Conservation (phyloP, 2,888 invertebrate species). For the Apocheima hispidaria region DNA sequence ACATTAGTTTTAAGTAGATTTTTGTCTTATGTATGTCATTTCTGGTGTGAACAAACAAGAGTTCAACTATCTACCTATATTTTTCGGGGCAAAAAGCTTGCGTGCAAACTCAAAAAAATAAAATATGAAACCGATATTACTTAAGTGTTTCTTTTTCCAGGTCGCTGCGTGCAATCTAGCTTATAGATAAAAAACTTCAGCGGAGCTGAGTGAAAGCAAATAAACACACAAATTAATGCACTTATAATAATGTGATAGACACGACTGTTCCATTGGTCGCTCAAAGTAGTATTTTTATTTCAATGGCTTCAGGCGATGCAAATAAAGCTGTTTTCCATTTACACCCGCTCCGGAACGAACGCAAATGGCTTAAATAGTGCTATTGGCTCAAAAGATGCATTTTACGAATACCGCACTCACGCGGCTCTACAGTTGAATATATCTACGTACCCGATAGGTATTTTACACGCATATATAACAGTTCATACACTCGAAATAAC, state of each 20-base stretch:
- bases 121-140: no score
- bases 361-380: conserved; percentile 37
- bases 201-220: no score
- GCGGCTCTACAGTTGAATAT: background rate
- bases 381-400: conserved; percentile 41
- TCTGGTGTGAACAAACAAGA: no score
- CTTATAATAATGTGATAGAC: background rate
- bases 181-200: no score
- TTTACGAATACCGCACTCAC: conserved; percentile 19
- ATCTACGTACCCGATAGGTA: background rate
- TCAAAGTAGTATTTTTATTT: conserved; percentile 39
- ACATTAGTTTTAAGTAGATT: no score
- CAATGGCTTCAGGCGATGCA: conserved; percentile 47
- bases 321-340: conserved; percentile 57
- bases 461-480: background rate
- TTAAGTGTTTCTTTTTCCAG: no score
- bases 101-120: no score
- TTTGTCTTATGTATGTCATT: no score
- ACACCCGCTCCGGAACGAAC: conserved; percentile 38
- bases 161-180: no score
- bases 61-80: no score
- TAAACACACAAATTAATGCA: background rate
- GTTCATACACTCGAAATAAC: no score
- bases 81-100: no score
- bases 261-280: background rate